Base-by-base conservation (phyloP, 1,140 invertebrate genomes). In the Brachionus calyciflorus region DNA sequence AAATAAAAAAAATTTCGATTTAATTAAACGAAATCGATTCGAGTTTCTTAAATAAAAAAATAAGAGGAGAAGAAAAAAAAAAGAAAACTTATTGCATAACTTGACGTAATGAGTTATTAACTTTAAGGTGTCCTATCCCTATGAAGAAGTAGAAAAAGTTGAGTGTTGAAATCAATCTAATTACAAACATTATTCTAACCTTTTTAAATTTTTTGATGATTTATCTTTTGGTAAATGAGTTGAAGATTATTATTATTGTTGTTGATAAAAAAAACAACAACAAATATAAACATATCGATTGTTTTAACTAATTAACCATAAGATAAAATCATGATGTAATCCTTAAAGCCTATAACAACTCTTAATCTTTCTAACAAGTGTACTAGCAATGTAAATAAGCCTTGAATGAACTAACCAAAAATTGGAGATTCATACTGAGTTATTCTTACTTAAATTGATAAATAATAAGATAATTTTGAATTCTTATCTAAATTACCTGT, bases 291-390 rank as follows among this genome's bases (percentile, higher is more conserved):
- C n/a, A n/a, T n/a, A n/a, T 55, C 30, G 55, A 60, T 60, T 33
- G 19, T 33, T 33, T 60, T 60, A 60, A 60, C 55, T 60, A 60
- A 60, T 60, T 60, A 60, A 37, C n/a, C n/a, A n/a, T n/a, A n/a
- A n/a, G 19, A 19, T 60, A 60, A 60, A 33, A 33, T 26, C 37
- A 60, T 60, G 55, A 60, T 37, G 55, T 17, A 60, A 60, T 60
- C 30, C 10, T 19, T 37, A 33, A 26, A 60, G 37, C 30, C 33
- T 7, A 37, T n/a, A 60, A 17, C 55, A 33, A 33, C 55, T 33
- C 33, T 55, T 24, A 28, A 28, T 28, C 53, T 55, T 55, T 55
- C 33, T 28, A 28, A 55, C 33, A 55, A 55, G 33, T 28, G 14
- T 33, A 55, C 28, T 28, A 55, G 53, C 53, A 55, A 30, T 24